Base-by-base conservation (phyloP, 2,888 invertebrate species). In the Zhuqinia jingwanae region DNA sequence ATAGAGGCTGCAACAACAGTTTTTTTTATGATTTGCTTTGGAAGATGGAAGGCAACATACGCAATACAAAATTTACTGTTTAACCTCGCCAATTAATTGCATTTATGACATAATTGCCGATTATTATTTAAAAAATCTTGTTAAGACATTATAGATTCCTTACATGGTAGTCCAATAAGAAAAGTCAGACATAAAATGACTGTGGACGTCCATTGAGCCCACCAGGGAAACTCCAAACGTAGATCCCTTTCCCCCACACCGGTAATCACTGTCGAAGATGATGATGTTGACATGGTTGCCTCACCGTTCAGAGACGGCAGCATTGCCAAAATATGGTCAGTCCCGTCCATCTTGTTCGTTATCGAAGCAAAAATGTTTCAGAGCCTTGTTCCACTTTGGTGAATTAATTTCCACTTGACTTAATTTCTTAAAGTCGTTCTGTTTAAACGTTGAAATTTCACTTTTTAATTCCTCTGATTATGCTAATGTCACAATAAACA, bases 101-200 rank as follows among this genome's bases (percentile, higher is more conserved):
- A n/a, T n/a, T n/a, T n/a, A n/a, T n/a, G n/a, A n/a, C n/a, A n/a
- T n/a, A n/a, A n/a, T n/a, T n/a, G n/a, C n/a, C n/a, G n/a, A n/a
- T n/a, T n/a, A n/a, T n/a, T n/a, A n/a, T n/a, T n/a, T n/a, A n/a
- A n/a, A n/a, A n/a, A n/a, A n/a, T n/a, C n/a, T n/a, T n/a, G n/a
- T n/a, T n/a, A n/a, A n/a, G n/a, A n/a, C n/a, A 56, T 56, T n/a
- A n/a, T n/a, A n/a, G n/a, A n/a, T 36, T 36, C 17, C 90, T 90
- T 89, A 90, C 90, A 60, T 80, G 90, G 89, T 11, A 90, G 79
- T 88, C 89, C 90, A 85, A 90, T 83, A 77, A 88, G 58, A 81
- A 89, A 88, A 50, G 88, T 80, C 45, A 89, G 65, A 2, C 87
- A 87, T 25, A 90, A 84, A 13, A 89, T 68, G 13, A 79, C 82